Evolutionary conservation across 2,888 invertebrate genomes (phyloP).

Genomic region (Hirtodrosophila duncani): DNA sequence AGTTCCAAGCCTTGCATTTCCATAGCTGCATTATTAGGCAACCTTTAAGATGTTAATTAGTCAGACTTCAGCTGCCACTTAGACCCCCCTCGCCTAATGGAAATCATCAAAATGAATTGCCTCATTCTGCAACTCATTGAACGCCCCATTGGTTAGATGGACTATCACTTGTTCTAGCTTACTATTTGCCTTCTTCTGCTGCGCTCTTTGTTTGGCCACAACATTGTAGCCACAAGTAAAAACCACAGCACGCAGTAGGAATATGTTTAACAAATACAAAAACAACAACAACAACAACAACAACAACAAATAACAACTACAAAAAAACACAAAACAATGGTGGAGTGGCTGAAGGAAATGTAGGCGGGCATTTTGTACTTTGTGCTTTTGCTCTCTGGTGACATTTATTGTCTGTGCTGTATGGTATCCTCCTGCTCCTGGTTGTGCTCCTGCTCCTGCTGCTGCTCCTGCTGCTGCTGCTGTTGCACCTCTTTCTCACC

Average conservation of each 20-base stretch:
- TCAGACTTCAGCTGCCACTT: too few relatives aligned
- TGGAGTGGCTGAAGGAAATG: background rate
- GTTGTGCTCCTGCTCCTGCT: too few relatives aligned
- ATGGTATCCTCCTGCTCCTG: too few relatives aligned
- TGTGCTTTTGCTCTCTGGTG: too few relatives aligned
- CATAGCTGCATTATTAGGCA: too few relatives aligned
- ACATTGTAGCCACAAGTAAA: conserved; percentile 23
- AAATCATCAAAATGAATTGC: too few relatives aligned
- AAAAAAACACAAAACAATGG: conserved; percentile 6
- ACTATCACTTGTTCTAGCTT: background rate
- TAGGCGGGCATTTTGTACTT: background rate
- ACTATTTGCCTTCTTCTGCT: background rate
- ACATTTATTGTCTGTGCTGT: conserved; percentile 11
- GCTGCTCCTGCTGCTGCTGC: too few relatives aligned
- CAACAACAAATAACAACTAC: conserved; percentile 24
- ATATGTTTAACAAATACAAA: conserved; percentile 46
- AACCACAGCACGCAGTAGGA: conserved; percentile 43
- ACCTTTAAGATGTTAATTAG: too few relatives aligned
- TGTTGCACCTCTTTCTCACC: too few relatives aligned
- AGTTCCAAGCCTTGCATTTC: too few relatives aligned
- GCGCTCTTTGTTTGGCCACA: background rate
- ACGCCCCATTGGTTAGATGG: background rate
- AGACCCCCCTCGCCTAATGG: too few relatives aligned
- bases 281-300: conserved; percentile 17
- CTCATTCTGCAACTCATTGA: background rate